Evolutionary conservation across 2,113 vertebrate genomes (phyloP).

Genomic region (Scomber japonicus): DNA sequence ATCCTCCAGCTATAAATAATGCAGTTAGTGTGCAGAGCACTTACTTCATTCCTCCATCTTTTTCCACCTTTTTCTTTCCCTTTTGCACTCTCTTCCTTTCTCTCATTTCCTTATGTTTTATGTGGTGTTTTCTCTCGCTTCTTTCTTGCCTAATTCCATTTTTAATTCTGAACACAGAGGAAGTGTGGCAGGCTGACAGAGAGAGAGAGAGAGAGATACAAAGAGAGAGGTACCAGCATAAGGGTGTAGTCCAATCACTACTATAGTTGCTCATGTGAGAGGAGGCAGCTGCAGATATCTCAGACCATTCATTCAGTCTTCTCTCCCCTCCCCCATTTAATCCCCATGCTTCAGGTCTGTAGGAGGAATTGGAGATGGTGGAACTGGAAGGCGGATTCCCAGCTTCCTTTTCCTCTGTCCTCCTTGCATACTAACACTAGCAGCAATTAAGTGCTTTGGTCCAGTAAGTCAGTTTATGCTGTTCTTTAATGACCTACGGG

Average conservation of each 20-base stretch:
- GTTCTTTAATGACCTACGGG: conserved; percentile 28
- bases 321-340: conserved; percentile 81
- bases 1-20: conserved; percentile 77
- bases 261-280: conserved; percentile 67
- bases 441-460: conserved; percentile 19
- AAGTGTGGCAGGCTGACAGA: conserved; percentile 1
- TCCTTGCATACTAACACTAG: conserved; percentile 36
- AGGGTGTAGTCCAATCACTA: conserved; percentile 71
- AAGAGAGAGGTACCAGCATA: conserved; percentile 44
- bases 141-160: conserved; percentile 12
- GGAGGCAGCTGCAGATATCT: conserved; percentile 76
- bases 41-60: conserved; percentile 57
- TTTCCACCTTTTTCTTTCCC: conserved; percentile 46
- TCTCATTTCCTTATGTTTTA: conserved; percentile 32
- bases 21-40: conserved; percentile 66
- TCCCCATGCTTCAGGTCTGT: conserved; percentile 73
- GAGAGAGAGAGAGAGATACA: conserved; percentile 8
- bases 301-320: conserved; percentile 71
- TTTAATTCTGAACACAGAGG: neutral
- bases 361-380: conserved; percentile 67
- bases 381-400: conserved; percentile 53
- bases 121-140: conserved; percentile 6
- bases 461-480: conserved; percentile 8
- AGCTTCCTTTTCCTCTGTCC: conserved; percentile 32
- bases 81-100: conserved; percentile 33